Base-by-base conservation (phyloP, 2,113 vertebrate species). In the Paracyprichromis sp. region DNA sequence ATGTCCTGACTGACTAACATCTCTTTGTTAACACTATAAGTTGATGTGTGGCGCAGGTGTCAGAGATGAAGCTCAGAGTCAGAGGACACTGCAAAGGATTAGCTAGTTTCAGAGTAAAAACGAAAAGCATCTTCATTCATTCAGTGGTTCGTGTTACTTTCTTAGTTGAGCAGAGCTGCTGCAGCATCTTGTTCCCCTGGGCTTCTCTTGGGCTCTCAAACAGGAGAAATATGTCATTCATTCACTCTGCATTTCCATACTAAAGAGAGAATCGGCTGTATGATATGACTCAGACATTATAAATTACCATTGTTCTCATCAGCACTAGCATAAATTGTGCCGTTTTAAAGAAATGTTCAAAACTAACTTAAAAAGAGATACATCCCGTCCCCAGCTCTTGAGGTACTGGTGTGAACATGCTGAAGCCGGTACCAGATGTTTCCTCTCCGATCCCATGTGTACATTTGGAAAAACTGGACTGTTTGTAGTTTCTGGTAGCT, bases 401-500 rank as follows among this genome's bases (percentile, higher is more conserved):
- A 85, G 83, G 83, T 89, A 80, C 88, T 85, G 87, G 82, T 86
- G 21, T 54, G 66, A 86, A 86, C 43, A 73, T n/a, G 80, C 88
- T 86, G 83, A 89, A 57, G 83, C 43, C 36, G 13, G 90, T 63
- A 14, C 83, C 83, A 31, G 3, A 63, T 14, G 85, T 91, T 80
- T 83, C 87, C 90, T 85, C 91, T 92, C 88, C 24, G 54, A 86
- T 90, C 87, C 91, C 83, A 56, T 76, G 89, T 94, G 90, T 92
- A 94, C 90, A 89, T 92, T 93, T 88, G 92, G 92, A 94, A 88
- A 88, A 91, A 94, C 93, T 94, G 92, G 94, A 95, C 94, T 95
- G 95, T 98, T 92, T 96, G 96, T 97, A 96, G 97, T 96, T 94
- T 94, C 96, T 96, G 95, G 96, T 97, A 96, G 97, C 97, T 97